A percentile compares a stretch with the other conserved stretches of the same genome.
Conservation (phyloP, 92 coral and sea anemone species). For the Porites rus region DNA sequence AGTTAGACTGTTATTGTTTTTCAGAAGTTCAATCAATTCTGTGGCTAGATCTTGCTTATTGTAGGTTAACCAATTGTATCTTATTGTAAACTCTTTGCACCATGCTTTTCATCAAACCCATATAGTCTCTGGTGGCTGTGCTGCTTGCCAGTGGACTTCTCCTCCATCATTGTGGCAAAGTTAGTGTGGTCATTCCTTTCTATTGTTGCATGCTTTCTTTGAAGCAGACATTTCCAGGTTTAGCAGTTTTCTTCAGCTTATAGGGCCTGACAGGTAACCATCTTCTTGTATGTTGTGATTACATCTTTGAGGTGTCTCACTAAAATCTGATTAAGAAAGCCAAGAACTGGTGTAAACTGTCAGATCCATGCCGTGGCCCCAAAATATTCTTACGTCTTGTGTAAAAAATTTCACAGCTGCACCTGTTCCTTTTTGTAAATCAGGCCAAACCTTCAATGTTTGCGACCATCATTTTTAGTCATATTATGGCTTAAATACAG, state of each 20-base stretch:
- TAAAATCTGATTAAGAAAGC: neutral
- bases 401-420: no score
- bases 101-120: slow-evolving; percentile 33
- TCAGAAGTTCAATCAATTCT: neutral
- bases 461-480: no score
- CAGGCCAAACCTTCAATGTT: no score
- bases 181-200: slow-evolving; percentile 6
- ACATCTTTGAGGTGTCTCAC: slow-evolving; percentile 16
- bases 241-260: slow-evolving; percentile 51
- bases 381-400: no score
- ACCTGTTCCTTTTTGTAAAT: no score
- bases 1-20: neutral
- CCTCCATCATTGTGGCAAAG: slow-evolving; percentile 36
- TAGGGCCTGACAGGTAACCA: slow-evolving; percentile 33
- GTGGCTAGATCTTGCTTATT: slow-evolving; percentile 42
- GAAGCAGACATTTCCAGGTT: slow-evolving; percentile 57
- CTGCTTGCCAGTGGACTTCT: slow-evolving; percentile 27
- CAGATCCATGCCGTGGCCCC: no score
- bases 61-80: slow-evolving; percentile 42
- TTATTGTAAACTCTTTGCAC: slow-evolving; percentile 43
- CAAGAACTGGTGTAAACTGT: no score
- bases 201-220: slow-evolving; percentile 26
- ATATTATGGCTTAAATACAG: no score
- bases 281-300: slow-evolving; percentile 15
- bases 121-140: slow-evolving; percentile 41